Base-by-base conservation (phyloP, 2,797 vertebrate species). In the Tapera naevia region DNA sequence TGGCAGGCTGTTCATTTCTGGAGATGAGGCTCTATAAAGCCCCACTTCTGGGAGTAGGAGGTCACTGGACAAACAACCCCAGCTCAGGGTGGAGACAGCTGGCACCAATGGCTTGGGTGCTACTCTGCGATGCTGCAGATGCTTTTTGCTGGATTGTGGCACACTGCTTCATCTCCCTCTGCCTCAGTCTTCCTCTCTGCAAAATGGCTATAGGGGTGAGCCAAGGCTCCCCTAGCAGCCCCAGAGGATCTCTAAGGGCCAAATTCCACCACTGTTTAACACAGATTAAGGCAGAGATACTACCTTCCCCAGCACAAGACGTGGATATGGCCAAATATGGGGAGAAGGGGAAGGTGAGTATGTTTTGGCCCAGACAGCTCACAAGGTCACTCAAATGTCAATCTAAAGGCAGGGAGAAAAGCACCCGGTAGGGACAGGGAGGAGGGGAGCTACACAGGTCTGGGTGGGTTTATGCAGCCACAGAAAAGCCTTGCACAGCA, bases 381-480 rank as follows among this genome's bases (percentile, higher is more conserved):
- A 65, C 80, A 94, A 95, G 91, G 94, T 94, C 76, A 84, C 41
- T 18, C 2, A 35, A 95, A 96, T 84, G 82, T 91, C 76, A 39
- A 0, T 19, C 35, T 81, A 54, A 65, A 74, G 56, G 43, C 62
- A 80, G 7, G 3, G 46, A 35, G 14, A 80, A 43, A 27, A 83
- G 46, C 27, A 53, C 27, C 27, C 41, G 14, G 32, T 21, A 39
- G 24, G 72, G 75, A 58, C 37, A 76, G 46, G 50, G 9, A 91
- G 50, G 30, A n/a, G 5, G 1, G 33, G 35, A 91, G 89, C 43
- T 88, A 50, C 46, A 33, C 12, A 3, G 3, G 37, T 80, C 72
- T 51, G 2, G 4, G 19, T 28, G 48, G 41, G 87, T 69, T 91
- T 50, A 60, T 0, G 1, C 39, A 92, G 91, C 27, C 87, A 54